Conservation (phyloP, 1,140 invertebrate genomes). For the Monochamus saltuarius region DNA sequence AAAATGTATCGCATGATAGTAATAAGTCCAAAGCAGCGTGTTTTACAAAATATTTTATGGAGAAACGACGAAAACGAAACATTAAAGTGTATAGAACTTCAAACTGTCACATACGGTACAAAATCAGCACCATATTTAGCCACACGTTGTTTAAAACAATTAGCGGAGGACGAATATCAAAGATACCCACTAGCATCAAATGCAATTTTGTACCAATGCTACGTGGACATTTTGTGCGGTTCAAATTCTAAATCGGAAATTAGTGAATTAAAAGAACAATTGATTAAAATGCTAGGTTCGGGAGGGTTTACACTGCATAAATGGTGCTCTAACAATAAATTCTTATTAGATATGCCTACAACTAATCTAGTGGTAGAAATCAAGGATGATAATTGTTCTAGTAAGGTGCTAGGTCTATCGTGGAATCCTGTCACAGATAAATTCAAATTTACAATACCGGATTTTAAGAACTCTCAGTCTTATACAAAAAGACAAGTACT, state of each 20-base stretch:
- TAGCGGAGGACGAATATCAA: constrained; percentile 41
- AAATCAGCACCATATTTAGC: constrained; percentile 46
- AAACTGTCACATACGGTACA: constrained; percentile 48
- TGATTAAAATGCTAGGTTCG: constrained; percentile 23
- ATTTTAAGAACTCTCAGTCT: constrained; percentile 2
- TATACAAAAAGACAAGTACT: constrained; percentile 48
- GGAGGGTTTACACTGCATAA: constrained; percentile 31
- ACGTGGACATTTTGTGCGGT: constrained; percentile 52
- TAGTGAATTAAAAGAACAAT: constrained; percentile 30
- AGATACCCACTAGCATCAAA: constrained; percentile 38
- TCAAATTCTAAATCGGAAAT: constrained; percentile 35
- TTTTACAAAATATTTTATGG: constrained; percentile 51
- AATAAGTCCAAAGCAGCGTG: constrained; percentile 36
- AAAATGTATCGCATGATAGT: constrained; percentile 55
- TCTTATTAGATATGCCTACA: background rate
- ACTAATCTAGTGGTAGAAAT: constrained; percentile 2
- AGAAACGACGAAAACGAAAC: constrained; percentile 26
- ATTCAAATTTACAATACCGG: constrained; percentile 38
- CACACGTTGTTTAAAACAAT: constrained; percentile 36
- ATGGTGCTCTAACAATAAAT: constrained; percentile 40
- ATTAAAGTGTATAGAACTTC: constrained; percentile 36
- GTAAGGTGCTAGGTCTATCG: constrained; percentile 45
- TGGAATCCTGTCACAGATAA: constrained; percentile 43
- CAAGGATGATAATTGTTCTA: background rate
- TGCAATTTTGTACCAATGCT: constrained; percentile 48